A percentile compares a stretch with the other conserved stretches of the same genome.
These are phyloP conservation scores for Caenorhabditis sulstoni DNA, from an alignment of 2,888 invertebrate genomes.

Conservation along the genomic window DNA sequence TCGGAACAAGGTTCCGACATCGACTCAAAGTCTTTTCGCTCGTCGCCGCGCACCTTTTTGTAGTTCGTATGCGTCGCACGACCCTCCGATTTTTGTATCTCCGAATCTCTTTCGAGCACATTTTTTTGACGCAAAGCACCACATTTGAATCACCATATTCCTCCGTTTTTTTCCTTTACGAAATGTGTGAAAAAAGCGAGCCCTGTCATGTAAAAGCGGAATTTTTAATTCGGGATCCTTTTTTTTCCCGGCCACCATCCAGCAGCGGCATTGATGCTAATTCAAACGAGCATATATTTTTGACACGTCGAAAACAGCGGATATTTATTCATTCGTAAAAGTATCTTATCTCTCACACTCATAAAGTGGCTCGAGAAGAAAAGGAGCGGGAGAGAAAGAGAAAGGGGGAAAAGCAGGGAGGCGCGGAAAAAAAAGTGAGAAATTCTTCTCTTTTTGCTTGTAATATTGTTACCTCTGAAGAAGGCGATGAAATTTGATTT, in stretches of 20 bases:
- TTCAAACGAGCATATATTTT: conserved; percentile 29
- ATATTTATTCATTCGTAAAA: not conserved
- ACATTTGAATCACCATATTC: not conserved
- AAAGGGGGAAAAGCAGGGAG: not conserved
- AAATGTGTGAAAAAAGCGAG: conserved; percentile 12
- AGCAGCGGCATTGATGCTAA: conserved; percentile 39
- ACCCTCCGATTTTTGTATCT: too few relatives aligned
- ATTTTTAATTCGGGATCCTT: conserved; percentile 13
- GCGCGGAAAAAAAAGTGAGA: conserved; percentile 16
- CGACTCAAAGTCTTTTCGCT: not conserved
- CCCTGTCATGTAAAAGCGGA: not conserved
- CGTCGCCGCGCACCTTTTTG: not conserved
- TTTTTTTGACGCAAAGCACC: not conserved
- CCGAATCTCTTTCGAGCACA: not conserved
- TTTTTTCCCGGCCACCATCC: not conserved
- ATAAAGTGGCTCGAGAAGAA: not conserved
- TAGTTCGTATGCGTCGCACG: not conserved
- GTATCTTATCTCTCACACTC: conserved; percentile 9
- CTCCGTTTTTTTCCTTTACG: not conserved
- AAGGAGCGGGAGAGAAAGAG: conserved; percentile 10
- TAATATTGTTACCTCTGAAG: not conserved
- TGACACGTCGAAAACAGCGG: conserved; percentile 26
- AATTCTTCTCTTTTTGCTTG: conserved; percentile 6
- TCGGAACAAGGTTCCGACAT: too few relatives aligned
- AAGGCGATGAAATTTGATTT: conserved; percentile 39